These are phyloP conservation scores for Aramus guarauna DNA, from an alignment of 2,113 vertebrate species.

Conservation along the genomic window DNA sequence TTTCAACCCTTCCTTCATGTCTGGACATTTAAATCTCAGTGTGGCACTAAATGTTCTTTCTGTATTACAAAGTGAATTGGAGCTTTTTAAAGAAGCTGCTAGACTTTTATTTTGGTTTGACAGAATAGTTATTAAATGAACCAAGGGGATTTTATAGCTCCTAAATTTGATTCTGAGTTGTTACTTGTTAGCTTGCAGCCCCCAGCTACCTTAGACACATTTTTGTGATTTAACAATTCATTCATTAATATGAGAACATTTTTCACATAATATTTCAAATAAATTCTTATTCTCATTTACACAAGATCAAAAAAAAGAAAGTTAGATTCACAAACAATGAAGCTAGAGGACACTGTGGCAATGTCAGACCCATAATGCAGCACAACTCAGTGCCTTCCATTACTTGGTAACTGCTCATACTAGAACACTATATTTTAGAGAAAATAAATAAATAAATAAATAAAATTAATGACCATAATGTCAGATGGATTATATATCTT, in stretches of 20 bases:
- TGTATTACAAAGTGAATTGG: neutral
- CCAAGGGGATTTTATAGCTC: neutral
- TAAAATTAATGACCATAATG: neutral
- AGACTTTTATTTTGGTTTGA: slow-evolving; percentile 33
- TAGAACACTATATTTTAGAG: neutral
- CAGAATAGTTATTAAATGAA: slow-evolving; percentile 35
- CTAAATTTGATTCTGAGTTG: slow-evolving; percentile 24
- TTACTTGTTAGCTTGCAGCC: neutral
- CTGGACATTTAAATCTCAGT: neutral
- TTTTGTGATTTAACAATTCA: neutral
- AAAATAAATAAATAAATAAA: too few species aligned
- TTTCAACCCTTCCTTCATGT: neutral
- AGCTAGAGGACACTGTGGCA: neutral
- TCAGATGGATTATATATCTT: neutral
- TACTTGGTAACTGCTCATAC: neutral
- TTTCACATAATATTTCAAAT: neutral
- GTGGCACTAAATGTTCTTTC: neutral
- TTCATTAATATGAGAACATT: neutral
- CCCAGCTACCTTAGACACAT: neutral
- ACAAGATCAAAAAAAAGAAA: neutral
- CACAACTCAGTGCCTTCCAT: neutral
- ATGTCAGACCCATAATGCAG: neutral
- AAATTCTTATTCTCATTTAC: neutral
- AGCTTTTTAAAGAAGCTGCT: neutral
- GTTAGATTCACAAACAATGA: neutral